Percentiles rank a stretch among this genome's conserved stretches.
Conservation (phyloP, 2,888 invertebrate species). For the Chrysolina oricalcia region DNA sequence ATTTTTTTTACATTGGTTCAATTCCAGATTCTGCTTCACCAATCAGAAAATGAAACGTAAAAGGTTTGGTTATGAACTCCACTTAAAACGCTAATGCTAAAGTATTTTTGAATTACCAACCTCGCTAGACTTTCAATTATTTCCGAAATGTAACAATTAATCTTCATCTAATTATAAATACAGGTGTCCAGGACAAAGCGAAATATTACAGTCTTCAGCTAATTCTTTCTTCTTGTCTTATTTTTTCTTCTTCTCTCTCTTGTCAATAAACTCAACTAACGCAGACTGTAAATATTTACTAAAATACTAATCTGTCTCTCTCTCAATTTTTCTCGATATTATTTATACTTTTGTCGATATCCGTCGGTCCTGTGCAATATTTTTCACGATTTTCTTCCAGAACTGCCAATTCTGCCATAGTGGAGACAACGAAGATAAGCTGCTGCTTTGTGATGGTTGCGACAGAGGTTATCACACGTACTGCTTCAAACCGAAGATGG, state of each 20-base stretch:
- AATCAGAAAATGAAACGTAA: too few species aligned
- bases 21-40: too few species aligned
- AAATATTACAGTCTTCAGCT: background rate
- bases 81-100: too few species aligned
- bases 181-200: too few species aligned
- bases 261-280: background rate
- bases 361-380: background rate
- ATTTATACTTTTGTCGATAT: background rate
- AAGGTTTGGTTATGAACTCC: too few species aligned
- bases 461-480: slow-evolving; percentile 99
- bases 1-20: too few species aligned
- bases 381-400: slow-evolving; percentile 74
- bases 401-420: slow-evolving; percentile 98
- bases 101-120: too few species aligned
- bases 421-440: slow-evolving; percentile 96
- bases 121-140: too few species aligned
- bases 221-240: too few species aligned
- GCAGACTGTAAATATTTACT: background rate
- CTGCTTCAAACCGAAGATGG: slow-evolving; percentile 98
- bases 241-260: background rate
- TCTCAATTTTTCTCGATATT: background rate
- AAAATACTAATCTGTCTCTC: background rate
- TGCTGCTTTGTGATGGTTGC: slow-evolving; percentile 96
- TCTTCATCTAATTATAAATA: too few species aligned
- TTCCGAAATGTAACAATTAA: too few species aligned